Base-by-base conservation (phyloP, 1,140 invertebrate species). In the Drosophila parvula region DNA sequence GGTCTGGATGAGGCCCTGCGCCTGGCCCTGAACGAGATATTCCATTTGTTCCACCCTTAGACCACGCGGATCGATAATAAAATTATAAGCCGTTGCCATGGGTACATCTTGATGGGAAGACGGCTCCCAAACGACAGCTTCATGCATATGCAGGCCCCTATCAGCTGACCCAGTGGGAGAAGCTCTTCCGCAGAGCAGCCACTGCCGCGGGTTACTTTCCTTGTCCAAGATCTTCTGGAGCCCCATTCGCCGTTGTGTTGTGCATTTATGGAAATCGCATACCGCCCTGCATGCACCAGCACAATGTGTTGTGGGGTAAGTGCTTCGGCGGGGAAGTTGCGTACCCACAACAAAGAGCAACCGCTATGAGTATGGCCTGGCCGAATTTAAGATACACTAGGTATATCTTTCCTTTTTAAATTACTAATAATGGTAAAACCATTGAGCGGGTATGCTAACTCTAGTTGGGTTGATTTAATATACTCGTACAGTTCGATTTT, bases 261-360 rank as follows among this genome's bases (percentile, higher is more conserved):
- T 76, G 76, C 83, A 79, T 79, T 86, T 88, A 86, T 86, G 83
- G 83, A 86, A 86, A 88, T 86, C 48, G 63, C 43, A 50, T 70
- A 62, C 51, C 22, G 61, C 48, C 16, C 27, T 41, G 75, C n/a
- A 56, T 56, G 53, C 53, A 18, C 55, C 36, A 43, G 36, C 11
- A 63, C 56, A 63, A 61, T 59, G 53, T 40, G 40, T 75, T 27
- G 41, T 10, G 76, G 30, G 28, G 50, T 53, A 36, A 53, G 79
- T 60, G 58, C 59, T 34, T 45, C 57, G 45, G 58, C 36, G 28
- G 18, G 69, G 67, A 69, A 73, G 68, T 76, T 76, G 70, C 70
- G 63, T 55, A 60, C 45, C 60, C 70, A 64, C 73, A 59, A 80
- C 65, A 69, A 67, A 30, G 27, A 22, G 41, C 10, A 41, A 67